Evolutionary conservation across 2,113 vertebrate species (phyloP), one percentile per base, ranked within the genome.

Genomic region (Callionymus lyra): DNA sequence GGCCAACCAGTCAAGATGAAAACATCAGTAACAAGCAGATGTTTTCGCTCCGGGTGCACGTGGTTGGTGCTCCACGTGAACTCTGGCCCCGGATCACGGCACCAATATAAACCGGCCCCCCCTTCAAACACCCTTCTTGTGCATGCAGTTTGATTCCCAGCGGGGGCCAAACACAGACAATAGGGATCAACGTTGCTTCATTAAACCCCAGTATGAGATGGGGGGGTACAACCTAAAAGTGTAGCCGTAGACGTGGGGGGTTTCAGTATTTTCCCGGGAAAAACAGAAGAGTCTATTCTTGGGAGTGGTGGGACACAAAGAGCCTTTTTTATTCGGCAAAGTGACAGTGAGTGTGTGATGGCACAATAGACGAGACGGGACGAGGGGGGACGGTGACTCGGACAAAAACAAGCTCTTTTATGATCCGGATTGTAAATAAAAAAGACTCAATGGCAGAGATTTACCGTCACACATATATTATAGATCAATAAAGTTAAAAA

Each of bases 151-250:
- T 61, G 63, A 77, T 67, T 76, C 72, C 72, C 73, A 65, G 50
- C 59, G 69, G 61, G 63, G 57, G 70, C 76, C 67, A 77, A 75
- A 70, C 65, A 57, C 61, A 72, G 41, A 84, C 82, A 86, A 84
- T 46, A 41, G 53, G 61, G 71, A 82, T 86, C 73, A 81, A 71
- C 59, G 48, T 47, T 49, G 79, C 82, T 78, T 83, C 77, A 83
- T 86, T 84, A 79, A 71, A 65, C 47, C n/a, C 66, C 48, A 69
- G 46, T 72, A 51, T 65, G 74, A 70, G 57, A 58, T 31, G 37
- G 39, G 40, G 14, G 42, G 42, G 31, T 5, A 21, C 9, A 27
- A 27, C 21, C 21, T 27, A 27, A 27, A 27, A 4, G 21, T 27
- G 21, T 27, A 27, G 31, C 55, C 66, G 39, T 31, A 47, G 60